A percentile compares a stretch with the other conserved stretches of the same genome.
Evolutionary conservation across 1,140 invertebrate species (phyloP).

Genomic region (Anthonomus grandis): DNA sequence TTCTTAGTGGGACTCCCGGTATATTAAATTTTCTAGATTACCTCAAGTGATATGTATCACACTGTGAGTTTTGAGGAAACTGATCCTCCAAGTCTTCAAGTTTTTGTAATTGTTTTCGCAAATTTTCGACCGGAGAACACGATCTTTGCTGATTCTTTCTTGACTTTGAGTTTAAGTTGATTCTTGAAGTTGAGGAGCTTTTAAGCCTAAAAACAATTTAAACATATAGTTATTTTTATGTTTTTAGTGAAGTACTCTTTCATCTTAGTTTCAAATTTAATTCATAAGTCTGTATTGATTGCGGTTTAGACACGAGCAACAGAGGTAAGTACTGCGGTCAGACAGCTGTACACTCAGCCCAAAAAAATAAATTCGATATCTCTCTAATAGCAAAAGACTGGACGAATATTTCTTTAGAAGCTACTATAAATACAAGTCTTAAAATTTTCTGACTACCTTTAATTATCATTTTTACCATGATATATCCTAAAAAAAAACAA

Average conservation of each 20-base stretch:
- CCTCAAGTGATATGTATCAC: slow-evolving; percentile 69
- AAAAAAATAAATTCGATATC: too few species aligned
- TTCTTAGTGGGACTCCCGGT: background rate
- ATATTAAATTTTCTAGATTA: slow-evolving; percentile 46
- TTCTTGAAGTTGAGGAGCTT: slow-evolving; percentile 59
- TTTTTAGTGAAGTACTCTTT: background rate
- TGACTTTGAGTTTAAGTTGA: slow-evolving; percentile 47
- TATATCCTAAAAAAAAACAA: too few species aligned
- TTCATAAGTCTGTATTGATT: background rate
- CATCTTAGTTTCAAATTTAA: background rate
- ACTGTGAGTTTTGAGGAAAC: slow-evolving; percentile 59
- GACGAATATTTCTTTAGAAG: too few species aligned
- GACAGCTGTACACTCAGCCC: too few species aligned
- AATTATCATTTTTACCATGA: too few species aligned
- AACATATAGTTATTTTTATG: background rate
- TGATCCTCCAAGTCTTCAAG: slow-evolving; percentile 77
- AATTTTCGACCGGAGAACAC: slow-evolving; percentile 70
- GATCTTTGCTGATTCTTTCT: slow-evolving; percentile 44
- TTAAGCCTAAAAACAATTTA: slow-evolving; percentile 48
- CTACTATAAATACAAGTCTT: too few species aligned
- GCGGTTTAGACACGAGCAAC: too few species aligned
- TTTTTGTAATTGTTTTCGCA: slow-evolving; percentile 71
- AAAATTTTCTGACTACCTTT: too few species aligned
- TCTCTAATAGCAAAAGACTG: too few species aligned
- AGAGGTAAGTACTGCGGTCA: too few species aligned